These are phyloP conservation scores for Listronotus bonariensis DNA, from an alignment of 1,140 invertebrate species.

Conservation along the genomic window DNA sequence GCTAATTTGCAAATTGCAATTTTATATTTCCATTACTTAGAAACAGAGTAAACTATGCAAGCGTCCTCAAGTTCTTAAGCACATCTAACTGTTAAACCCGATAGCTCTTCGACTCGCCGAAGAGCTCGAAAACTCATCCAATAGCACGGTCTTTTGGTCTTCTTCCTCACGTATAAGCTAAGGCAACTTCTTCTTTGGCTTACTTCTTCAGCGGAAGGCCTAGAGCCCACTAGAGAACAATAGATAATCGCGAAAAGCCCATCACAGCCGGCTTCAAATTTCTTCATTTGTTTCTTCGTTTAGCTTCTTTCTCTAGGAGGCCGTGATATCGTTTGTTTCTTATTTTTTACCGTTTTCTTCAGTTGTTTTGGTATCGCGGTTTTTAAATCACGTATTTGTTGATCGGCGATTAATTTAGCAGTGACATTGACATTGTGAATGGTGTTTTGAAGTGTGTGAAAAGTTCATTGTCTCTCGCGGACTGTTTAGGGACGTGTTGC, in stretches of 20 bases:
- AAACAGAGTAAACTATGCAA: constrained; percentile 15
- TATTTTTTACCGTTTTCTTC: constrained; percentile 17
- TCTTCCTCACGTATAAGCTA: constrained; percentile 36
- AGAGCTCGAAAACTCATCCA: constrained; percentile 27
- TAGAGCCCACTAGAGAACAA: constrained; percentile 8
- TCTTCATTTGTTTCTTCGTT: constrained; percentile 1
- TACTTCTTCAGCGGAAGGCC: constrained; percentile 34
- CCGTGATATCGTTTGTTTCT: constrained; percentile 10
- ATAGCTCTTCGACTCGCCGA: constrained; percentile 19
- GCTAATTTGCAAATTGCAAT: not conserved
- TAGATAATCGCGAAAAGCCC: not conserved
- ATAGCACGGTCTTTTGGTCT: constrained; percentile 30
- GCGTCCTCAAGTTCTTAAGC: constrained; percentile 20
- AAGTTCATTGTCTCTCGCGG: constrained; percentile 22
- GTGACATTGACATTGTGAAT: constrained; percentile 28
- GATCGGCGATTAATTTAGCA: constrained; percentile 9
- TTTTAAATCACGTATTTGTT: constrained; percentile 2
- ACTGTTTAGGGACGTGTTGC: too few relatives aligned
- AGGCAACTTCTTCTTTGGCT: constrained; percentile 19
- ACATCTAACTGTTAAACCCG: constrained; percentile 37
- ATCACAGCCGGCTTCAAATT: constrained; percentile 4
- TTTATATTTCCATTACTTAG: not conserved
- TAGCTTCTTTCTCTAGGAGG: not conserved
- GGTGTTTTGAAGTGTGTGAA: constrained; percentile 30
- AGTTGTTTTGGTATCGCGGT: constrained; percentile 3